phyloP scores from a whole-genome alignment of 1,140 invertebrate genomes.

The Coenobita brevimanus region DNA sequence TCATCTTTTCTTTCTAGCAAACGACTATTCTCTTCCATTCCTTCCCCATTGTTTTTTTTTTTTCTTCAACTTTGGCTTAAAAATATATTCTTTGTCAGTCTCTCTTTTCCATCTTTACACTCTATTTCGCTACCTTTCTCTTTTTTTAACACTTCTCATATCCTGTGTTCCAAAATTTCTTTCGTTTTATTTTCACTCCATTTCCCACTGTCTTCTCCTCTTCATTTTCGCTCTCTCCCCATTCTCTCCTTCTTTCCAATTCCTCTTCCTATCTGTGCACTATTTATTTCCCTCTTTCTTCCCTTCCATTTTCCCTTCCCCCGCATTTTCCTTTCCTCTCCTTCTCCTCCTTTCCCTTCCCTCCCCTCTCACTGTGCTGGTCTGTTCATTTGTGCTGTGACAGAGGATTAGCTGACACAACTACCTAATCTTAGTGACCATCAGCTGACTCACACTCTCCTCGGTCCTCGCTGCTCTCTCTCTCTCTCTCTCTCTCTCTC shows the following conservation, averaged over 20 bases:
- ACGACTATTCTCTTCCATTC: background rate
- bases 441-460: too few species aligned
- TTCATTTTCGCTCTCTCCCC: background rate
- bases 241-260: background rate
- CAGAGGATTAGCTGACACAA: too few species aligned
- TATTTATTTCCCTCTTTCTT: background rate
- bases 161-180: too few species aligned
- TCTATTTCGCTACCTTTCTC: background rate
- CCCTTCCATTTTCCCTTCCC: background rate
- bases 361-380: conserved; percentile 16
- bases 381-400: too few species aligned
- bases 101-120: background rate
- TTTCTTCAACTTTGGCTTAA: too few species aligned
- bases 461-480: too few species aligned
- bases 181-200: background rate
- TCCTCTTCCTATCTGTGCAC: background rate
- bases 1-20: background rate
- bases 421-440: too few species aligned
- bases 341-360: background rate
- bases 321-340: background rate
- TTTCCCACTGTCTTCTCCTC: background rate
- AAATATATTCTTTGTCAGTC: background rate
- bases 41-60: background rate
- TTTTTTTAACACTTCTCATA: background rate
- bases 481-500: conserved; percentile 25